phyloP scores from a whole-genome alignment of 2,888 invertebrate genomes.

The Agriotes lineatus region DNA sequence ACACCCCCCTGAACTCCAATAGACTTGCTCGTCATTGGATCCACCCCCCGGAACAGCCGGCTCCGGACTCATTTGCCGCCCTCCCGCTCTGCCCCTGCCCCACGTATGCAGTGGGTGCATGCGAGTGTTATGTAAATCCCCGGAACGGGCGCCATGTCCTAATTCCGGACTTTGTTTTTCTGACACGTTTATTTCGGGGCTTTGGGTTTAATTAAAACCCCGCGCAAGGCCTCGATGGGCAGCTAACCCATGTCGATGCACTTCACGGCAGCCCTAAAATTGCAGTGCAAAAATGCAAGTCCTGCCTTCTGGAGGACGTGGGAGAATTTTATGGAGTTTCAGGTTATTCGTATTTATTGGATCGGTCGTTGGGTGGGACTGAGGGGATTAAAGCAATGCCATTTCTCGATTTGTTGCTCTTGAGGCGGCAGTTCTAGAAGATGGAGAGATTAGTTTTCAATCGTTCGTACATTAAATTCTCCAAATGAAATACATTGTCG shows the following conservation, averaged over 20 bases:
- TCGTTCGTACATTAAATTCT: too few relatives aligned
- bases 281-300: too few relatives aligned
- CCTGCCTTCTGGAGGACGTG: too few relatives aligned
- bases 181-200: background rate
- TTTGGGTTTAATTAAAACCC: constrained; percentile 9
- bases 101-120: constrained; percentile 26
- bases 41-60: constrained; percentile 40
- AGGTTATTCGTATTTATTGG: background rate
- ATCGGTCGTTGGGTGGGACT: background rate
- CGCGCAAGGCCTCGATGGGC: background rate
- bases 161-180: constrained; percentile 15
- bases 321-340: too few relatives aligned
- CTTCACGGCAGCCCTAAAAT: too few relatives aligned
- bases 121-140: constrained; percentile 21
- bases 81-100: constrained; percentile 5
- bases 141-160: constrained; percentile 21
- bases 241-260: constrained; percentile 2
- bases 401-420: constrained; percentile 8
- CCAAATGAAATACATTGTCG: too few relatives aligned
- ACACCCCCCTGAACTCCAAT: constrained; percentile 47
- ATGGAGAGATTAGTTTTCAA: background rate
- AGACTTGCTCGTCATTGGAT: constrained; percentile 47
- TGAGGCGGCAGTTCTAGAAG: background rate
- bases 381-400: background rate
- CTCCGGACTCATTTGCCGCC: constrained; percentile 26